Conservation (phyloP, 1,140 invertebrate species). For the Anastrepha ludens region DNA sequence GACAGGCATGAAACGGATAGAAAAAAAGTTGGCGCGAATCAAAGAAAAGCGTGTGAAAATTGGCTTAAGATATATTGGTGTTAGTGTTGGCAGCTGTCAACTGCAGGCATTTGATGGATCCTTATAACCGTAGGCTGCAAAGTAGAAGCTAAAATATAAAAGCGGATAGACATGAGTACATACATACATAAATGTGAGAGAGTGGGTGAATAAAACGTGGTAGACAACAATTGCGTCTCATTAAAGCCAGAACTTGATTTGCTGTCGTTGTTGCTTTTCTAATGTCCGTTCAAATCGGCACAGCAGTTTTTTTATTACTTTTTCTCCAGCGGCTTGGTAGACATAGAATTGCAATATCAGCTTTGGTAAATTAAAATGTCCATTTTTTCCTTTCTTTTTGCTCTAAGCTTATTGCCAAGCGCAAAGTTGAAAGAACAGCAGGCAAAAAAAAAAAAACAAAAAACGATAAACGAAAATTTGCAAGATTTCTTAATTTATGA, state of each 20-base stretch:
- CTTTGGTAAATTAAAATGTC: constrained; percentile 20
- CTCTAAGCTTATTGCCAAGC: constrained; percentile 12
- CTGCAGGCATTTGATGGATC: constrained; percentile 44
- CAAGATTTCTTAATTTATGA: constrained; percentile 47
- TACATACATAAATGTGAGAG: background rate
- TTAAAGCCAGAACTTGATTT: constrained; percentile 16
- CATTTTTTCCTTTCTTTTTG: background rate
- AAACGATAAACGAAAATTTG: constrained; percentile 39
- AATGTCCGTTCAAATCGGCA: background rate
- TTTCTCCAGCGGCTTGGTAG: background rate
- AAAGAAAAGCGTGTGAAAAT: constrained; percentile 38
- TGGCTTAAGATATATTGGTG: constrained; percentile 45
- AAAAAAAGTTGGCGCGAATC: constrained; percentile 31
- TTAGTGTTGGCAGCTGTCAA: constrained; percentile 45
- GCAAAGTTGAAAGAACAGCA: background rate
- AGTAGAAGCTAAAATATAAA: background rate
- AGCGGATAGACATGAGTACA: background rate
- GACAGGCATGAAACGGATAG: background rate
- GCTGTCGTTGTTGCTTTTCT: background rate
- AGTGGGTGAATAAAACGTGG: background rate
- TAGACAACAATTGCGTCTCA: constrained; percentile 34
- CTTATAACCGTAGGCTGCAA: background rate
- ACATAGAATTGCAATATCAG: constrained; percentile 9
- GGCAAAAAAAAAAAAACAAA: background rate
- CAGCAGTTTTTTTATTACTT: constrained; percentile 7